phyloP scores from a whole-genome alignment of 2,888 invertebrate genomes.

The Drosophila kanekoi region DNA sequence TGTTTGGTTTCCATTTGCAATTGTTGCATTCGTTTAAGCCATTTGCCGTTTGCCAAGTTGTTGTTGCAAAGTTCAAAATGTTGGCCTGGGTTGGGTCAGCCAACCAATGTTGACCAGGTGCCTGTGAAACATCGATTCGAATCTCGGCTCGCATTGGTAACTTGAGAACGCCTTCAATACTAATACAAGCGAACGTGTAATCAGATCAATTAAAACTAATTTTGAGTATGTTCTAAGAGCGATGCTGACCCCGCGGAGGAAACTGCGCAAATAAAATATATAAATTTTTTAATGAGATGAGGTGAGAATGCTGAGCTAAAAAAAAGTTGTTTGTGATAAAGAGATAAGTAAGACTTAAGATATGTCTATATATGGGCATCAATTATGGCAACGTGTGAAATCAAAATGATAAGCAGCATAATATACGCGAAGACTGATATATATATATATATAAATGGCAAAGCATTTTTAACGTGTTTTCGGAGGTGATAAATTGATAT shows the following conservation, averaged over 20 bases:
- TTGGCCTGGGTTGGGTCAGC: constrained; percentile 71
- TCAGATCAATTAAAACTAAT: constrained; percentile 76
- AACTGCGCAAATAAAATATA: constrained; percentile 1
- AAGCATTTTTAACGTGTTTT: background rate
- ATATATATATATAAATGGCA: constrained; percentile 7
- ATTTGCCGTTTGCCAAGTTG: constrained; percentile 20
- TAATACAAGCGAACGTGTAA: constrained; percentile 45
- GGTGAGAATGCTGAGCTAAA: background rate
- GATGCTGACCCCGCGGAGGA: background rate
- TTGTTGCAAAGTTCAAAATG: constrained; percentile 60
- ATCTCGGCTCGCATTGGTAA: constrained; percentile 59
- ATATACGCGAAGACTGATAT: background rate
- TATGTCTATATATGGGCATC: too few relatives aligned
- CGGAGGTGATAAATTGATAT: constrained; percentile 5
- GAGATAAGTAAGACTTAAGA: background rate
- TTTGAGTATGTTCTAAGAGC: constrained; percentile 36
- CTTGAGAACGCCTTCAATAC: constrained; percentile 41
- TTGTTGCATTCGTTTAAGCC: constrained; percentile 46
- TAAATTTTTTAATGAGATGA: background rate
- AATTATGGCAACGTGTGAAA: background rate
- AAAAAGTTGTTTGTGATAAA: background rate
- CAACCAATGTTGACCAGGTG: constrained; percentile 70
- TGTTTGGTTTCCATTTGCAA: constrained; percentile 56
- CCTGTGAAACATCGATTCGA: constrained; percentile 67
- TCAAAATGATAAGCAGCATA: too few relatives aligned